A percentile compares a stretch with the other conserved stretches of the same genome.
Evolutionary conservation across 1,140 invertebrate species (phyloP).

Genomic region (Camponotus pennsylvanicus): DNA sequence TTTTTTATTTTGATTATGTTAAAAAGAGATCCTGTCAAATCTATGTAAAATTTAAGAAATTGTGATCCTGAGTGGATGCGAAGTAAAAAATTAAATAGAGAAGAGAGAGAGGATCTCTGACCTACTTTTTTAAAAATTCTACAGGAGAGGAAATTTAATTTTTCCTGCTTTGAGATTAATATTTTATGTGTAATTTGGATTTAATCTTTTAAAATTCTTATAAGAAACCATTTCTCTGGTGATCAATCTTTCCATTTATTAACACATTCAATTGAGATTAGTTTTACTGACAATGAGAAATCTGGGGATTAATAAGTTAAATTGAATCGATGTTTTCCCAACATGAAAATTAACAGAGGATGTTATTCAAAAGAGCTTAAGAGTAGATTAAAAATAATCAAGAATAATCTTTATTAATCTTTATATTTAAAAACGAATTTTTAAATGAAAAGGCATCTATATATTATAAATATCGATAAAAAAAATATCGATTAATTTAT

Average conservation of each 20-base stretch:
- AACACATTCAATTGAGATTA: slow-evolving; percentile 1
- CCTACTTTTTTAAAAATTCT: not conserved
- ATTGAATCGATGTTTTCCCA: not conserved
- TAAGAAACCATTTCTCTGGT: not conserved
- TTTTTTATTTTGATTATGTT: not conserved
- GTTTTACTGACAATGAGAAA: not conserved
- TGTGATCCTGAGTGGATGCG: not conserved
- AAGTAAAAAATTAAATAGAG: slow-evolving; percentile 20
- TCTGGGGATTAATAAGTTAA: slow-evolving; percentile 3
- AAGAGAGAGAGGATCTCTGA: not conserved
- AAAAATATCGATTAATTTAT: too few species aligned
- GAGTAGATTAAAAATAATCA: too few species aligned
- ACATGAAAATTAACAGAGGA: not conserved
- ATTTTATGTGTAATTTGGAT: slow-evolving; percentile 2
- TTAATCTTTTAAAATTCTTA: slow-evolving; percentile 8
- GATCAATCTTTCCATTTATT: slow-evolving; percentile 18
- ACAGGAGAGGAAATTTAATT: slow-evolving; percentile 9
- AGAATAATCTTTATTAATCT: too few species aligned
- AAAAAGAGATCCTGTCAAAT: not conserved
- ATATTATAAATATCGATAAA: too few species aligned
- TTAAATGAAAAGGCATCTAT: too few species aligned
- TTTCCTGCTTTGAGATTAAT: slow-evolving; percentile 16
- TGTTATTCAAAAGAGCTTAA: too few species aligned
- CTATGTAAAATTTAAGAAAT: not conserved
- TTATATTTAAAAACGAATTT: too few species aligned